phyloP scores from a whole-genome alignment of 2,888 invertebrate genomes.

The Heliconius ismenius region DNA sequence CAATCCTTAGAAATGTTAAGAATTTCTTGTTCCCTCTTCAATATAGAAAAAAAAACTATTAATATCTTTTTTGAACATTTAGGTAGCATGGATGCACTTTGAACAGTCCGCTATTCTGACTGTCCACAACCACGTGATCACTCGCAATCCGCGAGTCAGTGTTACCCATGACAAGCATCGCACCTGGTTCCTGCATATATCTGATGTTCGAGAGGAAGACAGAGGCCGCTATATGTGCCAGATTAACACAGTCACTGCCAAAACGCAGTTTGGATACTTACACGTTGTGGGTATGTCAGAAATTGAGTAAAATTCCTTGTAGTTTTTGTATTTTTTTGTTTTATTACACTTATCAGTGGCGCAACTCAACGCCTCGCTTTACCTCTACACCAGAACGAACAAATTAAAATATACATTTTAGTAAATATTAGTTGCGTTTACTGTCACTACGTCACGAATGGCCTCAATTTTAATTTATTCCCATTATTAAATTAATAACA shows the following conservation, averaged over 20 bases:
- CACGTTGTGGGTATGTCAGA: conserved; percentile 92
- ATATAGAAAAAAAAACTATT: neutral
- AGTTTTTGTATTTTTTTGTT: neutral
- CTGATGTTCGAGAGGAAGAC: conserved; percentile 94
- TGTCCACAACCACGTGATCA: conserved; percentile 96
- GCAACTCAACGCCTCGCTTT: too few relatives aligned
- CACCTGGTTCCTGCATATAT: conserved; percentile 96
- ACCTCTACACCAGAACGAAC: too few relatives aligned
- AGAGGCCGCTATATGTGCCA: conserved; percentile 96
- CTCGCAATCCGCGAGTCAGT: conserved; percentile 94
- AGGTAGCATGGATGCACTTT: conserved; percentile 98
- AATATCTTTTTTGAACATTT: conserved; percentile 53
- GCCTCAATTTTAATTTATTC: too few relatives aligned
- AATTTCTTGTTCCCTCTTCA: neutral
- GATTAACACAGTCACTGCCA: conserved; percentile 95
- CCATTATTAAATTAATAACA: too few relatives aligned
- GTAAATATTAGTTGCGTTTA: too few relatives aligned
- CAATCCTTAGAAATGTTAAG: neutral
- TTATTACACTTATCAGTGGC: neutral
- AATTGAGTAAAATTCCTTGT: neutral
- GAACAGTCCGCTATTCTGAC: conserved; percentile 96
- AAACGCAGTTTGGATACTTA: conserved; percentile 95
- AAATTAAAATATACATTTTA: too few relatives aligned
- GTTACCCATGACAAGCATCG: conserved; percentile 96
- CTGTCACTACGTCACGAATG: too few relatives aligned